These are phyloP conservation scores for Globodera ellingtonae DNA, from an alignment of 1,140 invertebrate genomes.

Conservation along the genomic window DNA sequence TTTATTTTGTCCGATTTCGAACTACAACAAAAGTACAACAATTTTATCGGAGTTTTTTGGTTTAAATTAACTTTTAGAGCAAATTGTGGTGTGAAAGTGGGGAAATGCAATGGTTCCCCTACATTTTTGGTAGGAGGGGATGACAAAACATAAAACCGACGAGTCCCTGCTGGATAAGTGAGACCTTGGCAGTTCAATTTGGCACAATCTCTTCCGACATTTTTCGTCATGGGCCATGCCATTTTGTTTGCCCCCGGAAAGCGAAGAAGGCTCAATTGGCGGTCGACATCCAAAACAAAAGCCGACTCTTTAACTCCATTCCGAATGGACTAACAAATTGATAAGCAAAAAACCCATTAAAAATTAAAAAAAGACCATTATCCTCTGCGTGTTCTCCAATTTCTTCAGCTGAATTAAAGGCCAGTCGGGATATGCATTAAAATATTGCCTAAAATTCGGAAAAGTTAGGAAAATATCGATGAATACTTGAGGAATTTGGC, in stretches of 20 bases:
- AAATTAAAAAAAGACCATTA: slow-evolving; percentile 13
- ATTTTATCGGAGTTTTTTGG: too few relatives aligned
- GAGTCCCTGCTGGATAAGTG: too few relatives aligned
- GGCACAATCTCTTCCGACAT: slow-evolving; percentile 25
- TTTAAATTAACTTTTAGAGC: too few relatives aligned
- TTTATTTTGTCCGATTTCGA: too few relatives aligned
- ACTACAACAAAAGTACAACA: too few relatives aligned
- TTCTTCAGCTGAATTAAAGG: slow-evolving; percentile 39
- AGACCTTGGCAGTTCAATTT: slow-evolving; percentile 21
- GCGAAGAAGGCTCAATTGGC: slow-evolving; percentile 32
- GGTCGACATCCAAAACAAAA: slow-evolving; percentile 38
- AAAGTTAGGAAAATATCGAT: not conserved
- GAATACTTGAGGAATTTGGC: not conserved
- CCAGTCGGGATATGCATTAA: slow-evolving; percentile 33
- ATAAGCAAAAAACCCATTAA: not conserved
- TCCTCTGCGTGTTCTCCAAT: slow-evolving; percentile 30
- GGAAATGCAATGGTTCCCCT: too few relatives aligned
- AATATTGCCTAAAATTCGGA: slow-evolving; percentile 22
- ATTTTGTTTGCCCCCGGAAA: slow-evolving; percentile 25
- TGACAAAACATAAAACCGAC: slow-evolving; percentile 5
- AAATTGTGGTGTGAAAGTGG: too few relatives aligned
- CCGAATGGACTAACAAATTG: slow-evolving; percentile 21
- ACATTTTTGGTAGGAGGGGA: too few relatives aligned
- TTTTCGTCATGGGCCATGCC: slow-evolving; percentile 7
- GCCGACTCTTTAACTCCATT: slow-evolving; percentile 32